phyloP scores from a whole-genome alignment of 2,888 invertebrate genomes.

The Boloria selene region DNA sequence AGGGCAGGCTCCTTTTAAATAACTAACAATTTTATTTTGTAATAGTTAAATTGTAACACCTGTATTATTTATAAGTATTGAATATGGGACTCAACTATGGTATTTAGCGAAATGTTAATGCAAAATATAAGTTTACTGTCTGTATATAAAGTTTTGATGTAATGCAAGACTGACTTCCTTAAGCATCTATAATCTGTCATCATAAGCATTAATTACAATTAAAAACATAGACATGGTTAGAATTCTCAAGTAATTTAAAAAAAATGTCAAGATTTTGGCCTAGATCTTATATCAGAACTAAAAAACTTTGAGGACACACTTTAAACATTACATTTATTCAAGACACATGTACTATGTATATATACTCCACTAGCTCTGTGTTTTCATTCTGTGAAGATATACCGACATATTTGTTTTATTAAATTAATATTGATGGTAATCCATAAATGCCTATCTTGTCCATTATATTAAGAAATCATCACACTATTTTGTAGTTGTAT shows the following conservation, averaged over 20 bases:
- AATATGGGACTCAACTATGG: conserved; percentile 79
- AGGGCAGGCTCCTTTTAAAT: conserved; percentile 69
- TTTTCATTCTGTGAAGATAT: conserved; percentile 5
- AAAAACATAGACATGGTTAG: conserved; percentile 10
- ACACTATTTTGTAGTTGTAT: conserved; percentile 69
- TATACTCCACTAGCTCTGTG: not conserved
- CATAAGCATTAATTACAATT: conserved; percentile 29
- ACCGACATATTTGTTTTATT: conserved; percentile 6
- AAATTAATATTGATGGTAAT: conserved; percentile 46
- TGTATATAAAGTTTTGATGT: conserved; percentile 70
- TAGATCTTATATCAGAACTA: too few relatives aligned
- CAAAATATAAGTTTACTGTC: conserved; percentile 57
- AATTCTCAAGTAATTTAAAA: not conserved
- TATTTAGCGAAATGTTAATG: conserved; percentile 72
- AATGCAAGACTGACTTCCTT: conserved; percentile 71
- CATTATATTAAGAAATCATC: conserved; percentile 71
- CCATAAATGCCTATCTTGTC: conserved; percentile 79
- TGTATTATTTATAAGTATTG: conserved; percentile 73
- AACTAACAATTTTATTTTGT: conserved; percentile 60
- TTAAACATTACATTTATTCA: too few relatives aligned
- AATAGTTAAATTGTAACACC: conserved; percentile 57
- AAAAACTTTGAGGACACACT: too few relatives aligned
- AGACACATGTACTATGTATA: too few relatives aligned
- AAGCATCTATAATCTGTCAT: conserved; percentile 49
- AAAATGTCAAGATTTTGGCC: too few relatives aligned